phyloP scores from a whole-genome alignment of 2,888 invertebrate genomes.

The Caenorhabditis afra region DNA sequence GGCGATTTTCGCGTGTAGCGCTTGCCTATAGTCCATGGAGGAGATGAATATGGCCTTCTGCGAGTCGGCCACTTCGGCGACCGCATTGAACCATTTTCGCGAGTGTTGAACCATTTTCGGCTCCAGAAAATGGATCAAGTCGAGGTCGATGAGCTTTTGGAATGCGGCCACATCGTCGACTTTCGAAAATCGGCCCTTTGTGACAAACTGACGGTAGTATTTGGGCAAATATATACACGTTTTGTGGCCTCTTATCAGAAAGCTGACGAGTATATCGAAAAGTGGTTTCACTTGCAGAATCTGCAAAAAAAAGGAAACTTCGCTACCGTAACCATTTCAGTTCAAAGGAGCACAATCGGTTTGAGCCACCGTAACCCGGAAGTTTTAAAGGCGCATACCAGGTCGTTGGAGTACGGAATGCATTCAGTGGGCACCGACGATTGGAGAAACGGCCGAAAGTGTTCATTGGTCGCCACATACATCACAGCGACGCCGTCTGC shows the following conservation, averaged over 20 bases:
- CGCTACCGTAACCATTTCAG: too few species aligned
- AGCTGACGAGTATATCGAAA: slow-evolving; percentile 36
- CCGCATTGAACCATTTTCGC: slow-evolving; percentile 27
- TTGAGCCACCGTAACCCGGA: too few species aligned
- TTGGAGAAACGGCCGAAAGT: not conserved
- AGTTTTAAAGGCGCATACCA: not conserved
- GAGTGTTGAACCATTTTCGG: slow-evolving; percentile 36
- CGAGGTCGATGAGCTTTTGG: slow-evolving; percentile 7
- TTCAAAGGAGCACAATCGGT: too few species aligned
- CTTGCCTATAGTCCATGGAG: slow-evolving; percentile 5
- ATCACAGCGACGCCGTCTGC: slow-evolving; percentile 48
- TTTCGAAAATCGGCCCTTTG: slow-evolving; percentile 20
- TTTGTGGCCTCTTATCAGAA: slow-evolving; percentile 51
- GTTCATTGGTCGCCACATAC: not conserved
- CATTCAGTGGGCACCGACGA: too few species aligned
- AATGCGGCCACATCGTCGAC: slow-evolving; percentile 46
- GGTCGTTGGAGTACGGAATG: not conserved
- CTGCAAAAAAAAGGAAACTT: too few species aligned
- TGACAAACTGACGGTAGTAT: slow-evolving; percentile 39
- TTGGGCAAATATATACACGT: slow-evolving; percentile 18
- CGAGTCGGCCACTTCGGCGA: slow-evolving; percentile 14
- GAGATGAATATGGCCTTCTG: slow-evolving; percentile 38
- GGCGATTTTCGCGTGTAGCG: too few species aligned
- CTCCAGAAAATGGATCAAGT: slow-evolving; percentile 26
- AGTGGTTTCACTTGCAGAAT: slow-evolving; percentile 36